Conservation (phyloP, 2,888 invertebrate species). For the Arge pagana region DNA sequence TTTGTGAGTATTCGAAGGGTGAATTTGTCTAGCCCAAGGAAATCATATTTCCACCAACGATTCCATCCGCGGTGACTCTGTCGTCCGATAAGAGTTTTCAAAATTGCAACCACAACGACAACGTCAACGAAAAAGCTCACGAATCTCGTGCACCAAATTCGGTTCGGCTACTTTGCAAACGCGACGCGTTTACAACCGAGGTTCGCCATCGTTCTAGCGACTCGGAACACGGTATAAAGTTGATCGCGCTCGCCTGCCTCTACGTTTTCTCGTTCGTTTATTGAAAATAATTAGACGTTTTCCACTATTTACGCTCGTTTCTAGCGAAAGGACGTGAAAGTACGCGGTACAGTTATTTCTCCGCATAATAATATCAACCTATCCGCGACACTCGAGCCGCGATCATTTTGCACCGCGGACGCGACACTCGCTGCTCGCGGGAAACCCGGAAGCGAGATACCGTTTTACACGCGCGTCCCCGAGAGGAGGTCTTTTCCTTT, state of each 20-base stretch:
- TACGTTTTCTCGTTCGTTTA: not conserved
- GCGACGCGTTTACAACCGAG: too few relatives aligned
- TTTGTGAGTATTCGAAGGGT: conserved; percentile 54
- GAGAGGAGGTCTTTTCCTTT: conserved; percentile 35
- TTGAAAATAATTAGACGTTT: not conserved
- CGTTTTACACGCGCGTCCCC: conserved; percentile 26
- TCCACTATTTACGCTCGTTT: conserved; percentile 17
- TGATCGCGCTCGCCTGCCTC: too few relatives aligned
- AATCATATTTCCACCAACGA: too few relatives aligned
- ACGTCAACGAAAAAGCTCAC: not conserved
- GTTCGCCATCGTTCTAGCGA: too few relatives aligned
- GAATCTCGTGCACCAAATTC: not conserved
- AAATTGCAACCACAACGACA: too few relatives aligned
- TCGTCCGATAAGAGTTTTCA: too few relatives aligned
- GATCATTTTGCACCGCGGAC: conserved; percentile 23
- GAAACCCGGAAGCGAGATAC: conserved; percentile 21
- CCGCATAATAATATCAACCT: too few relatives aligned
- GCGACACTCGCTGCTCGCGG: conserved; percentile 10
- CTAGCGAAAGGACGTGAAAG: conserved; percentile 44
- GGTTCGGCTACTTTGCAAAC: not conserved
- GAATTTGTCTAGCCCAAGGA: not conserved
- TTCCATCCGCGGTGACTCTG: too few relatives aligned
- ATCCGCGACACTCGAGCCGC: too few relatives aligned
- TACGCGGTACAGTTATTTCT: conserved; percentile 38
- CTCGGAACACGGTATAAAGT: too few relatives aligned